phyloP scores from a whole-genome alignment of 2,113 vertebrate species.

The Gadus macrocephalus region DNA sequence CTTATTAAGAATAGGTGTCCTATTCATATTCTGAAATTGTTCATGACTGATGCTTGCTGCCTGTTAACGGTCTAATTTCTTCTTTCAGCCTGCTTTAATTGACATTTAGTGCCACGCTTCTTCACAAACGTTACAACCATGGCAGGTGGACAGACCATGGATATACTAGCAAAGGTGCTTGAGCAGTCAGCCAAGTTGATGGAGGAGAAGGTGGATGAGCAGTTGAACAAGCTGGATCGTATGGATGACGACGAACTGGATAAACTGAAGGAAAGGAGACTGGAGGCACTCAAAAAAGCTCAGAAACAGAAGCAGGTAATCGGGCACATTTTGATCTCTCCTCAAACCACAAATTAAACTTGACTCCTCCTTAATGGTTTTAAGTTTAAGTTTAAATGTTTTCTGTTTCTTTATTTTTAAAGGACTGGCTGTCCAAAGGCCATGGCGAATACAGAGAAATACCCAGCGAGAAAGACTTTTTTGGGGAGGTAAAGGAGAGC shows the following conservation, averaged over 20 bases:
- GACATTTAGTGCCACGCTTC: neutral
- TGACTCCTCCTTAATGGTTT: no score
- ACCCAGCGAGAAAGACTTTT: slow-evolving; percentile 93
- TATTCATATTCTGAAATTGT: no score
- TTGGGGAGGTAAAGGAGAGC: slow-evolving; percentile 92
- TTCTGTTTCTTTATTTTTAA: slow-evolving; percentile 26
- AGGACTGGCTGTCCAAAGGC: slow-evolving; percentile 97
- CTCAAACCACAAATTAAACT: no score
- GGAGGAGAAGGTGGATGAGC: slow-evolving; percentile 87
- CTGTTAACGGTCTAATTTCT: neutral
- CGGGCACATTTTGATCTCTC: neutral
- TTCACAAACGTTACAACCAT: slow-evolving; percentile 54
- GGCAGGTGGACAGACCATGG: slow-evolving; percentile 77
- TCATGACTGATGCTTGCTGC: no score
- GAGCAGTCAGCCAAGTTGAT: slow-evolving; percentile 85
- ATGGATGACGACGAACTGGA: slow-evolving; percentile 93
- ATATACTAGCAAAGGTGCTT: slow-evolving; percentile 82
- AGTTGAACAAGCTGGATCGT: slow-evolving; percentile 84
- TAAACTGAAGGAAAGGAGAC: slow-evolving; percentile 83
- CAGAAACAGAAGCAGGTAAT: slow-evolving; percentile 96
- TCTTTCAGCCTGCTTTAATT: slow-evolving; percentile 1
- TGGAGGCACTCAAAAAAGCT: slow-evolving; percentile 87
- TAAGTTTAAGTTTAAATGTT: neutral
- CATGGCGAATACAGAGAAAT: slow-evolving; percentile 95
- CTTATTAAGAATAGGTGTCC: no score